These are phyloP conservation scores for Eupithecia vulgata DNA, from an alignment of 2,888 invertebrate species.

Conservation along the genomic window DNA sequence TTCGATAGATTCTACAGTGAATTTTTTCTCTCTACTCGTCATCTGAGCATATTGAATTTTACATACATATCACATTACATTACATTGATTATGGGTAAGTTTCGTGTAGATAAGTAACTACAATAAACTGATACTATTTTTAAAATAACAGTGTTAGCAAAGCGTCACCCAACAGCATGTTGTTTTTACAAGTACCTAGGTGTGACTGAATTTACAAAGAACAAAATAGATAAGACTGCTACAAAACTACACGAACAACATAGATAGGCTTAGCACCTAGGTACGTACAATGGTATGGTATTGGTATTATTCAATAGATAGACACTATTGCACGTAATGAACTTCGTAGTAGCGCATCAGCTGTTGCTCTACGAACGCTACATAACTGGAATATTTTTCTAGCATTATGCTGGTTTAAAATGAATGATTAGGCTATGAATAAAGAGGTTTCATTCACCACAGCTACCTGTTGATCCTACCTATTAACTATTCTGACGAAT, in stretches of 20 bases:
- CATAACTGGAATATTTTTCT: not conserved
- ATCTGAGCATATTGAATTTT: too few species aligned
- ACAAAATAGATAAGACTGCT: not conserved
- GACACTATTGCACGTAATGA: not conserved
- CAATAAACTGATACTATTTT: not conserved
- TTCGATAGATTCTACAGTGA: too few species aligned
- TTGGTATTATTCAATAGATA: not conserved
- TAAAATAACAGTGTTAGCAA: not conserved
- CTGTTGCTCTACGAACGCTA: not conserved
- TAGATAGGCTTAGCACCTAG: too few species aligned
- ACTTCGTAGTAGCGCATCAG: not conserved
- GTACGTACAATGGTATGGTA: too few species aligned
- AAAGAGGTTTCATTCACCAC: not conserved
- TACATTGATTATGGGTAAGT: too few species aligned
- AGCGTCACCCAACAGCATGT: not conserved
- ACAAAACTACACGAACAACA: not conserved
- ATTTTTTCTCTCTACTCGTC: too few species aligned
- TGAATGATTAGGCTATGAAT: not conserved
- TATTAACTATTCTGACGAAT: slow-evolving; percentile 6
- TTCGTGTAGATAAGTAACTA: not conserved
- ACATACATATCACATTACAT: too few species aligned
- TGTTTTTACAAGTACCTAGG: too few species aligned
- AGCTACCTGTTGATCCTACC: not conserved
- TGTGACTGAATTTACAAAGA: not conserved
- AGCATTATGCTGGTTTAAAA: not conserved